Base-by-base conservation (phyloP, 2,888 invertebrate genomes). In the Encarsia formosa region DNA sequence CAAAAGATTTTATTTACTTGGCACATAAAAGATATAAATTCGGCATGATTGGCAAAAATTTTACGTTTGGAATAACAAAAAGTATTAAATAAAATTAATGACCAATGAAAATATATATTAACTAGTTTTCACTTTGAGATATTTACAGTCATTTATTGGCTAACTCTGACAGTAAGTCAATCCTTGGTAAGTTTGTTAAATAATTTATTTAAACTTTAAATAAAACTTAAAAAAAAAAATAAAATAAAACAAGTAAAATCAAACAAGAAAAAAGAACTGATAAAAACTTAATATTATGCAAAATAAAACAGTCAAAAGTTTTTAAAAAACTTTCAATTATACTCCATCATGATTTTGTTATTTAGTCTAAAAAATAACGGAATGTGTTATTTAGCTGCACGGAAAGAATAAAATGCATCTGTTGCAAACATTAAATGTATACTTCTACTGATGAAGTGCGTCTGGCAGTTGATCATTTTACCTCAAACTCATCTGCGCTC, bases 101-200 rank as follows among this genome's bases (percentile, higher is more conserved):
- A n/a, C n/a, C n/a, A n/a, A n/a, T n/a, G n/a, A n/a, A n/a, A n/a
- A n/a, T n/a, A n/a, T n/a, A n/a, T n/a, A n/a, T n/a, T n/a, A n/a
- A n/a, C n/a, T n/a, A n/a, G n/a, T n/a, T n/a, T n/a, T n/a, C n/a
- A n/a, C n/a, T 46, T 50, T 18, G 15, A 37, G 11, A 40, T 56
- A 56, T 56, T 49, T 56, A 56, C 56, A 56, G 41, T 50, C 42
- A 32, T 34, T 29, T 40, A 52, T 52, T 43, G 35, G 23, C 29
- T 56, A 52, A n/a, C 13, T 49, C 41, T 9, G 20, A 38, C 31
- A 22, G 23, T 43, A 49, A 39, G 42, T 56, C 41, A 49, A 40
- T 44, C 38, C 26, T 47, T 52, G 46, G 43, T 44, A 52, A 52
- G 40, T 47, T 8, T 6, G 19, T 32, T 35, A 49, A 45, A 44